Percentiles rank a stretch among this genome's conserved stretches.
These are phyloP conservation scores for Oreohelix idahoensis DNA, from an alignment of 1,140 invertebrate species.

Conservation along the genomic window DNA sequence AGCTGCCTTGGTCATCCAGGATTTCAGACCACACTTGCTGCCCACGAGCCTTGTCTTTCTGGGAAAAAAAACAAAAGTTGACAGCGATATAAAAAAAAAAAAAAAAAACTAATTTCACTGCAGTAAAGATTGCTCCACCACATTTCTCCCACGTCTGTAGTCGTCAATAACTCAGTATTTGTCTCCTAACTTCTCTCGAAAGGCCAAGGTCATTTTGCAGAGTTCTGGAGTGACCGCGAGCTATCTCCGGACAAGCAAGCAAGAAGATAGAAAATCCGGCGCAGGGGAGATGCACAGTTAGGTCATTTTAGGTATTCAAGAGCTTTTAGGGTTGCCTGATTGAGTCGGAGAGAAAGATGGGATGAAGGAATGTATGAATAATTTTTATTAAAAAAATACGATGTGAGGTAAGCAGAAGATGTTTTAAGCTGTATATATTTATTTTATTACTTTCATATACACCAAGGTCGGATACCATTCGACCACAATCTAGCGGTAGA, in stretches of 20 bases:
- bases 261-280: neutral
- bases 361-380: too few species aligned
- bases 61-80: neutral
- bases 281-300: neutral
- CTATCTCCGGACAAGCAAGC: neutral
- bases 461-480: too few species aligned
- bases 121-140: neutral
- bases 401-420: too few species aligned
- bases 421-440: too few species aligned
- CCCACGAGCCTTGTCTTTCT: neutral
- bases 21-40: too few species aligned
- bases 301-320: too few species aligned
- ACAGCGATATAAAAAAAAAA: neutral
- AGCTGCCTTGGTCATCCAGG: neutral
- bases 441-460: too few species aligned
- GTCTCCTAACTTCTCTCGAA: neutral
- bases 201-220: neutral
- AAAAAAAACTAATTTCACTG: slow-evolving; percentile 25
- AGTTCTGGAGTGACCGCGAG: slow-evolving; percentile 9
- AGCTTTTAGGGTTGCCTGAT: neutral
- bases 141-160: neutral
- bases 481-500: too few species aligned
- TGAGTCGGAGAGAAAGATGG: neutral
- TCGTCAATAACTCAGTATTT: slow-evolving; percentile 15
- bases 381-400: too few species aligned